Evolutionary conservation across 2,113 vertebrate genomes (phyloP).

Genomic region (Anoura caudifer): DNA sequence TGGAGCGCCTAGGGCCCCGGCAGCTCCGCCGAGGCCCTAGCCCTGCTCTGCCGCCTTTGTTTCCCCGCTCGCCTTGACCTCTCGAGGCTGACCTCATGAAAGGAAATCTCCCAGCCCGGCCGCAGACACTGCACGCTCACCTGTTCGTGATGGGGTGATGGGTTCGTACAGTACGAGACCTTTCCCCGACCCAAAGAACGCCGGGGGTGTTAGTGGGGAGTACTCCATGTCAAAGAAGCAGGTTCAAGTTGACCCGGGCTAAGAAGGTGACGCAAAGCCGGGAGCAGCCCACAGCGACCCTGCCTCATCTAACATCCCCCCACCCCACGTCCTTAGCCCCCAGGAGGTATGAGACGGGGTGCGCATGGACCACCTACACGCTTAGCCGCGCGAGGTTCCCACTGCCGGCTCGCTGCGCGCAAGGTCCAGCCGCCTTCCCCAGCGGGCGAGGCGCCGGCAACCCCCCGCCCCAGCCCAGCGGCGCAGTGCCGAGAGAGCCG

Average conservation of each 20-base stretch:
- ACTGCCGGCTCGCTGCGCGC: background rate
- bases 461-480: background rate
- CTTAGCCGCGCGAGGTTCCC: background rate
- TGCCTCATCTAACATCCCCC: background rate
- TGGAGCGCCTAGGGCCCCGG: background rate
- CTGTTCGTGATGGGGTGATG: background rate
- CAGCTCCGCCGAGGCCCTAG: background rate
- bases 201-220: background rate
- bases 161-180: background rate
- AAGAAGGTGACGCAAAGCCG: background rate
- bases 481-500: slow-evolving; percentile 13
- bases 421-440: background rate
- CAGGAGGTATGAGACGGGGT: background rate
- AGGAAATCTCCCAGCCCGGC: background rate
- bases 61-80: background rate
- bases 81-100: background rate
- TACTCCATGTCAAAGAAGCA: background rate
- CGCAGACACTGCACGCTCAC: background rate
- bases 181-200: background rate
- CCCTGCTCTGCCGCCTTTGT: background rate
- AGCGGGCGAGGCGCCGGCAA: background rate
- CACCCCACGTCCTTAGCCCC: background rate
- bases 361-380: slow-evolving; percentile 57
- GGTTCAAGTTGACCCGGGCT: background rate
- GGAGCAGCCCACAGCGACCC: background rate